phyloP scores from a whole-genome alignment of 2,797 vertebrate species.

The Ptychadena robeensis region DNA sequence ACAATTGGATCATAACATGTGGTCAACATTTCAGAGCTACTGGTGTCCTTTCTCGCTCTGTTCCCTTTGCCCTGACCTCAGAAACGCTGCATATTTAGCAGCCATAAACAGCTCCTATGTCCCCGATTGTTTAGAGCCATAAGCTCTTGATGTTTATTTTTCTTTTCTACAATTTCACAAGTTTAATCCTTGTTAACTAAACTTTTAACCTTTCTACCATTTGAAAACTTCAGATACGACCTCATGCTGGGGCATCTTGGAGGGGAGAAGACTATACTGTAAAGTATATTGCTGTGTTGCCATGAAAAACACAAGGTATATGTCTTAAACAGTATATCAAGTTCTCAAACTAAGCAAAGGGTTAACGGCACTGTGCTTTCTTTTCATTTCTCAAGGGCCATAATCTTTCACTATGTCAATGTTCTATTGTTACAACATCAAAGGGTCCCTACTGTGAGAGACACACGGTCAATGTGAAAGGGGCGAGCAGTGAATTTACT shows the following conservation, averaged over 20 bases:
- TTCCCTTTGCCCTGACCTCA: not conserved
- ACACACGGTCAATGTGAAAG: conserved; percentile 79
- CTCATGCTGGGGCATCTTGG: not conserved
- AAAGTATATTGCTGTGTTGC: not conserved
- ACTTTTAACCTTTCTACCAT: conserved; percentile 2
- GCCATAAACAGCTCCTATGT: not conserved
- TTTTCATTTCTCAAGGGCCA: conserved; percentile 60
- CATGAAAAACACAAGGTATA: not conserved
- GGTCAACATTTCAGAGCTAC: not conserved
- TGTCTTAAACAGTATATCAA: not conserved
- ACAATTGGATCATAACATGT: not conserved
- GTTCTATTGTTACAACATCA: conserved; percentile 79
- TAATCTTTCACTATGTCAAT: conserved; percentile 71
- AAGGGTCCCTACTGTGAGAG: conserved; percentile 78
- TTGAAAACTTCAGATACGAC: not conserved
- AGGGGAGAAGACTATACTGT: not conserved
- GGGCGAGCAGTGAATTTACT: conserved; percentile 79
- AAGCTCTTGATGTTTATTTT: not conserved
- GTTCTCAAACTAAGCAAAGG: not conserved
- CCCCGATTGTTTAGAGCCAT: not conserved
- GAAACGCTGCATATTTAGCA: not conserved
- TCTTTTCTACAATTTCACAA: not conserved
- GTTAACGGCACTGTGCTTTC: conserved; percentile 22
- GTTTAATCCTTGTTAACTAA: conserved; percentile 1
- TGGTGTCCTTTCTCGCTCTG: not conserved